These are phyloP conservation scores for Epicauta chinensis DNA, from an alignment of 1,140 invertebrate genomes.

Conservation along the genomic window DNA sequence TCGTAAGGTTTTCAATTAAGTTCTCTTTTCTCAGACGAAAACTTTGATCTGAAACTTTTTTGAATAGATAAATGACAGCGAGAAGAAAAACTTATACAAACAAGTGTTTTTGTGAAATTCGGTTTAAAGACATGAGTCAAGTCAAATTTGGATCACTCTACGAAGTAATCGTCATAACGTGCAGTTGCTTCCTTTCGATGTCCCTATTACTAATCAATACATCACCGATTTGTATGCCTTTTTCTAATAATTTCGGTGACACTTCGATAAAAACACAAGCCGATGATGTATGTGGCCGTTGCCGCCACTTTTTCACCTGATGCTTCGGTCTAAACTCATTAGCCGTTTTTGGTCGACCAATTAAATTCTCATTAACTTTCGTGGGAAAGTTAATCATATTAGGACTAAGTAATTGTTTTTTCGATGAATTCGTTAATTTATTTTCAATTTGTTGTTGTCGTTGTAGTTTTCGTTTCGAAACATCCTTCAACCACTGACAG, in stretches of 20 bases:
- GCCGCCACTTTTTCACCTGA: conserved; percentile 8
- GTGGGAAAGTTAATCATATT: conserved; percentile 15
- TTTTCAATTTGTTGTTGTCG: neutral
- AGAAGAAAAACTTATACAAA: no score
- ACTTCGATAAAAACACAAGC: conserved; percentile 35
- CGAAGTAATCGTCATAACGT: conserved; percentile 31
- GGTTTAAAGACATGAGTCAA: no score
- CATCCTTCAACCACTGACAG: conserved; percentile 37
- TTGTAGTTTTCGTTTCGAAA: conserved; percentile 29
- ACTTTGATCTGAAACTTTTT: no score
- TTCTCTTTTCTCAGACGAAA: no score
- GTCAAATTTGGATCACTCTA: no score
- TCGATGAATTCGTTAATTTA: neutral
- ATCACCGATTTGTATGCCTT: conserved; percentile 31
- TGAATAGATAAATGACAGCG: no score
- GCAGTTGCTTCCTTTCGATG: conserved; percentile 23
- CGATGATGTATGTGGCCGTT: conserved; percentile 20
- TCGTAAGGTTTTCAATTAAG: no score
- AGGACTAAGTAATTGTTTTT: conserved; percentile 7
- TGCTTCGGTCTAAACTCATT: conserved; percentile 5
- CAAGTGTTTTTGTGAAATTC: no score
- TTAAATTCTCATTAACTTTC: conserved; percentile 18
- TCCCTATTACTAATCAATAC: conserved; percentile 29
- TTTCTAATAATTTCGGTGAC: conserved; percentile 26
- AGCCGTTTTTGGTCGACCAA: conserved; percentile 33